Evolutionary conservation across 2,888 invertebrate species (phyloP), one percentile per base, ranked within the genome.

Genomic region (Eupithecia insigniata): DNA sequence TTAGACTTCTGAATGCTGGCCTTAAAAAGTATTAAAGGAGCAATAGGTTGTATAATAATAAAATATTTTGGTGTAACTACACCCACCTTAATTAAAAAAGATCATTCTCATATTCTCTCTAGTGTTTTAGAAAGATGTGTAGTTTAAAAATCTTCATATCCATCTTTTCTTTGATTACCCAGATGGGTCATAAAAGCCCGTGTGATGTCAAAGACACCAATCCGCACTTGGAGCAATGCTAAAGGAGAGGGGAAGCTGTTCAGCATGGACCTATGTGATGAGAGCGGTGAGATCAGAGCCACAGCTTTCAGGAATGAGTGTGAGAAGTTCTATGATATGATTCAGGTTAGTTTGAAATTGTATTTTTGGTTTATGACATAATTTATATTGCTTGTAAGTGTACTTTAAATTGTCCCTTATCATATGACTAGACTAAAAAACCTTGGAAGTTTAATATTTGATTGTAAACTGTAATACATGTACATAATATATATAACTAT

Each of bases 201-300:
- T 67, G 97, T 99, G 0, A 97, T 97, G 73, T 96, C 95, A 80
- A 99, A 99, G 87, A 95, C 97, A 0, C 85, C 94, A 0, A 96
- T 99, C 64, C 96, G 97, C 72, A 97, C 96, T 0, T 99, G 98
- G 98, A 97, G 96, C 76, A 99, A 99, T 90, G 96, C 98, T 0
- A 95, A 96, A 72, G 99, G 99, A 0, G 98, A 99, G 89, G 99
- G 99, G 0, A 98, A 98, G 87, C 93, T 99, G 3, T 99, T 99
- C 89, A 97, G 96, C 75, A 96, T 99, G 93, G 98, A 98, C 89
- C 91, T 99, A n/a, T 94, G 97, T 75, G 99, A 99, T 89, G 98
- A 98, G 83, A 97, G 96, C 74, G 99, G 99, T 2, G 99, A 99
- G 91, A 99, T 99, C 79, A 95, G 98, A 76, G 97, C 97, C 55